phyloP scores from a whole-genome alignment of 2,113 vertebrate species.

The Caretta caretta region DNA sequence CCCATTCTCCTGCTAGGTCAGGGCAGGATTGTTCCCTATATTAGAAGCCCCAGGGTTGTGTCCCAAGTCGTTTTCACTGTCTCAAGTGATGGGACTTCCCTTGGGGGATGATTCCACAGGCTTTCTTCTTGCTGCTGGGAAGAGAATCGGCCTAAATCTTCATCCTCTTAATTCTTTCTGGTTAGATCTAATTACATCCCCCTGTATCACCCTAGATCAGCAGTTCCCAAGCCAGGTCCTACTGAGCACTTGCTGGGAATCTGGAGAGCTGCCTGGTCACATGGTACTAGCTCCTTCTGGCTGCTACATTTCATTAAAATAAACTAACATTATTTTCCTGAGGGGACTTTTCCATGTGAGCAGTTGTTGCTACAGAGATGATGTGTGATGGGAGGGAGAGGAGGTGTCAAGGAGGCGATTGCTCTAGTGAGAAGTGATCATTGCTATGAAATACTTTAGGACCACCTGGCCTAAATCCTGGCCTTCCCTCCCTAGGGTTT shows the following conservation, averaged over 20 bases:
- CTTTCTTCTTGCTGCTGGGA: constrained; percentile 42
- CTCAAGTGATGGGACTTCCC: constrained; percentile 20
- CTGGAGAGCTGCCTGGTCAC: constrained; percentile 28
- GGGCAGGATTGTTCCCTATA: constrained; percentile 1
- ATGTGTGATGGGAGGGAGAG: constrained; percentile 34
- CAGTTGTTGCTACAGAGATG: constrained; percentile 52
- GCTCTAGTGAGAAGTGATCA: not conserved
- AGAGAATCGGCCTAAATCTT: constrained; percentile 2
- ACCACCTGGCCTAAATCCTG: not conserved
- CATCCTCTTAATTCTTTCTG: too few species aligned
- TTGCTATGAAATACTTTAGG: constrained; percentile 23
- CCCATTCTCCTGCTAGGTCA: not conserved
- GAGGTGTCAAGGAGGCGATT: not conserved
- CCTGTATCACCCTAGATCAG: constrained; percentile 24
- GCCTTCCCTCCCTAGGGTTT: not conserved
- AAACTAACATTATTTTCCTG: not conserved
- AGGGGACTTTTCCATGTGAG: constrained; percentile 40
- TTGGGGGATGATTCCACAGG: not conserved
- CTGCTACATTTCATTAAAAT: constrained; percentile 67
- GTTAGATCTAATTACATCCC: constrained; percentile 46
- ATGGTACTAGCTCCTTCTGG: constrained; percentile 1
- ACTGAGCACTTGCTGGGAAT: not conserved
- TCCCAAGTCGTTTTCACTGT: constrained; percentile 55
- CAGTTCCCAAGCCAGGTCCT: constrained; percentile 48
- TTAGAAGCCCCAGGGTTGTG: constrained; percentile 36